A percentile compares a stretch with the other conserved stretches of the same genome.
Conservation (phyloP, 2,888 invertebrate genomes). For the Cheilosia variabilis region DNA sequence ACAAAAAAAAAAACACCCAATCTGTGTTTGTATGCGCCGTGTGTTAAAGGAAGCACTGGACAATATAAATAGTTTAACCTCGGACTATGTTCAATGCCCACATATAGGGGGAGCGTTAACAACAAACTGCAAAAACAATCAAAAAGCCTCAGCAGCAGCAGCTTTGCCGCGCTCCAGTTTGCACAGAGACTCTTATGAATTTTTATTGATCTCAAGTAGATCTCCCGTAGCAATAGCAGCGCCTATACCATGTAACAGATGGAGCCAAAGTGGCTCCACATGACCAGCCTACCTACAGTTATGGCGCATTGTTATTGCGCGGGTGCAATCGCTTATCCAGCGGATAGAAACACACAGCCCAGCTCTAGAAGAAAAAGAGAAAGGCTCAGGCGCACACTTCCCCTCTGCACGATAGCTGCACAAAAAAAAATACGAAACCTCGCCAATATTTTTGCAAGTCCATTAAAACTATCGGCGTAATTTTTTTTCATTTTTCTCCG, state of each 20-base stretch:
- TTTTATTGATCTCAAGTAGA: conserved; percentile 76
- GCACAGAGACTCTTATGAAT: conserved; percentile 70
- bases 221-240: conserved; percentile 44
- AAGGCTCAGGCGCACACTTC: conserved; percentile 56
- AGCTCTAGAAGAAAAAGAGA: conserved; percentile 71
- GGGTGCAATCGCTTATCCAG: conserved; percentile 72
- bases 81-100: conserved; percentile 72
- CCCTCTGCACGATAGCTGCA: conserved; percentile 6
- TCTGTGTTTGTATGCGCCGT: conserved; percentile 44
- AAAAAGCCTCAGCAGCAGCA: conserved; percentile 16
- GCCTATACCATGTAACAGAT: conserved; percentile 43
- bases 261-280: conserved; percentile 67
- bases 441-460: conserved; percentile 28
- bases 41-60: conserved; percentile 68
- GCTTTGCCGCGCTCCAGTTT: conserved; percentile 56
- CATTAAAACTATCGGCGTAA: conserved; percentile 36
- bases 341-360: conserved; percentile 43
- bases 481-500: background rate
- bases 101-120: conserved; percentile 55
- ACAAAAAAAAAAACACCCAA: conserved; percentile 35
- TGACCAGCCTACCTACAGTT: conserved; percentile 62
- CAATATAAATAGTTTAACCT: conserved; percentile 74
- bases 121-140: conserved; percentile 49
- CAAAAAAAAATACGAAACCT: conserved; percentile 1
- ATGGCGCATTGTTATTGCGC: conserved; percentile 73